Conservation (phyloP, 1,140 invertebrate genomes). For the Atta colombica region DNA sequence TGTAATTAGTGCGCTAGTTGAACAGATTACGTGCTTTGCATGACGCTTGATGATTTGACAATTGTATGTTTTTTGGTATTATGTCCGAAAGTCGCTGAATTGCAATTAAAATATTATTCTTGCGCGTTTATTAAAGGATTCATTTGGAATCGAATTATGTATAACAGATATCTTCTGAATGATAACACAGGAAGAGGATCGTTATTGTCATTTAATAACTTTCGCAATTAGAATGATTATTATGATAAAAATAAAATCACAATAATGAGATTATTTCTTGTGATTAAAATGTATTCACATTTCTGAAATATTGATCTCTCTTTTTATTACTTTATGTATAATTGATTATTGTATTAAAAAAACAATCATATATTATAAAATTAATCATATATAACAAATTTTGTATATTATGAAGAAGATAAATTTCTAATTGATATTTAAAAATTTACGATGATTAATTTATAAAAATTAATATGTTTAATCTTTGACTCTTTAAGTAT, state of each 20-base stretch:
- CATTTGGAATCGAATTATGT: neutral
- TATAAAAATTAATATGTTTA: too few relatives aligned
- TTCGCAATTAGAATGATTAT: neutral
- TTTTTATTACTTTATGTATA: too few relatives aligned
- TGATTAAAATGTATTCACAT: too few relatives aligned
- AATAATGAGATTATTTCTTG: neutral
- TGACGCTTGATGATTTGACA: conserved; percentile 17
- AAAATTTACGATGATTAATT: too few relatives aligned
- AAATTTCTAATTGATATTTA: too few relatives aligned
- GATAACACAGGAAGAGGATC: conserved; percentile 29
- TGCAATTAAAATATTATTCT: conserved; percentile 37
- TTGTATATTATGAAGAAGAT: too few relatives aligned
- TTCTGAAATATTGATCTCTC: too few relatives aligned
- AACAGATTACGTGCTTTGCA: conserved; percentile 29
- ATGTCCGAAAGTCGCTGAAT: conserved; percentile 22
- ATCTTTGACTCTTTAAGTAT: too few relatives aligned
- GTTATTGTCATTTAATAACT: neutral
- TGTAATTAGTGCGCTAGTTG: conserved; percentile 28
- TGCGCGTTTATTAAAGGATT: neutral
- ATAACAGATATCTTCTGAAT: neutral
- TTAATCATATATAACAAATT: too few relatives aligned
- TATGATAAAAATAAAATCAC: neutral
- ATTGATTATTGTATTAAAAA: too few relatives aligned
- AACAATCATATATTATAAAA: neutral
- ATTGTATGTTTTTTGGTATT: conserved; percentile 14